A percentile compares a stretch with the other conserved stretches of the same genome.
Conservation (phyloP, 1,140 invertebrate genomes). For the Aphelinus atriplicis region DNA sequence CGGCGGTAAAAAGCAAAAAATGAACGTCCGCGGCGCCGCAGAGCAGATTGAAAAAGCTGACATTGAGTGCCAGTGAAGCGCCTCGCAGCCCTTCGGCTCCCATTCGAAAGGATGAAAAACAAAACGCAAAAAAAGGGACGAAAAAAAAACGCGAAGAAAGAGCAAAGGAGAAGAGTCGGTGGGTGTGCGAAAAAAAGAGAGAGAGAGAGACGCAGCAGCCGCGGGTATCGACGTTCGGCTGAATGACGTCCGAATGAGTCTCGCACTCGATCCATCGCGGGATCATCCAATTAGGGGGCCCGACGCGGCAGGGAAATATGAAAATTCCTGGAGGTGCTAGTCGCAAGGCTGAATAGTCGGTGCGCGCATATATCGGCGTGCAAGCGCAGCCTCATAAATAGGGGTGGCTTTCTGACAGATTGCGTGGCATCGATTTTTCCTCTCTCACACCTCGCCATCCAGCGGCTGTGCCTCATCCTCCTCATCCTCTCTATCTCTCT, state of each 20-base stretch:
- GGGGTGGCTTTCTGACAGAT: constrained; percentile 39
- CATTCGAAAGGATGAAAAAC: background rate
- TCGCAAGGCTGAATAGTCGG: no score
- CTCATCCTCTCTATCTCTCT: background rate
- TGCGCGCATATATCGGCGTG: background rate
- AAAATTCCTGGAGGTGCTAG: background rate
- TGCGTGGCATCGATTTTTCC: constrained; percentile 49
- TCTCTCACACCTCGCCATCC: constrained; percentile 15
- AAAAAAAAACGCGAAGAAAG: background rate
- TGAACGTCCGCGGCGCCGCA: background rate
- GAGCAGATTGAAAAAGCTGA: constrained; percentile 19
- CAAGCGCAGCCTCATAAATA: constrained; percentile 8
- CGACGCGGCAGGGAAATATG: background rate
- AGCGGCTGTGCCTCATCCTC: background rate
- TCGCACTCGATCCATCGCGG: background rate
- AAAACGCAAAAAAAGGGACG: background rate
- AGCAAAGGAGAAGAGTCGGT: background rate
- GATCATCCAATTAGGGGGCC: constrained; percentile 33
- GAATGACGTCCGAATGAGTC: constrained; percentile 34
- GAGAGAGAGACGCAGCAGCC: background rate
- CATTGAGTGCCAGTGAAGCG: constrained; percentile 8
- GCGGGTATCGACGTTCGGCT: constrained; percentile 4
- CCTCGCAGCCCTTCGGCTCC: no score
- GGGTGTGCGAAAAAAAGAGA: constrained; percentile 5
- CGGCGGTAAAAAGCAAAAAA: background rate